Evolutionary conservation across 1,140 invertebrate species (phyloP), one percentile per base, ranked within the genome.

Genomic region (Listronotus oregonensis): DNA sequence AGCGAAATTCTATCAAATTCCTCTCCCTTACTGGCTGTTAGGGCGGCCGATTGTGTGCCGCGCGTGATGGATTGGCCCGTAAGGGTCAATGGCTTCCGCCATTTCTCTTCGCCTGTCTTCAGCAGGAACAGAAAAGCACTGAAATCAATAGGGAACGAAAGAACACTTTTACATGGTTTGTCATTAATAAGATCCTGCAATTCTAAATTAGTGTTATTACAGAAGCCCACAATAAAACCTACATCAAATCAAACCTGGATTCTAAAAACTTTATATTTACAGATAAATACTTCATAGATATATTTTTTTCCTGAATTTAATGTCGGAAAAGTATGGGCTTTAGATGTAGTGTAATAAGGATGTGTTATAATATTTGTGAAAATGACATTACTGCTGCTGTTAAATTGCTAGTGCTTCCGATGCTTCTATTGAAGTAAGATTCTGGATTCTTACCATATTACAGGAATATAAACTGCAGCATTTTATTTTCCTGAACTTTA

Each of bases 41-140:
- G 54, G 47, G 60, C 60, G 61, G 55, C 67, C 67, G 64, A 69
- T 69, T 69, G 67, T 71, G 51, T 67, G 59, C 52, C 57, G 44
- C 80, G 77, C 78, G 83, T 86, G 85, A 87, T 87, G 85, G 85
- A 87, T 87, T 81, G 84, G 83, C 80, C 82, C 82, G 84, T 81
- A 85, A 84, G 85, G 86, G 86, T 87, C 86, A 85, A 86, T 85
- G 85, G 85, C 86, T 86, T 85, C 85, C 84, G 84, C 85, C 85
- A 87, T 87, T 86, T 86, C 86, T 87, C 85, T 87, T 86, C 83
- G 83, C 83, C 85, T 70, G 72, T 74, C 72, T 74, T 69, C 64
- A 69, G 66, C 70, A 71, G 70, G 66, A 73, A 70, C 65, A 68
- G 64, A 67, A 73, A 68, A 69, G 51, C 62, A 67, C 47, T 62